phyloP scores from a whole-genome alignment of 2,113 vertebrate species.

The Periophthalmodon schlosseri region DNA sequence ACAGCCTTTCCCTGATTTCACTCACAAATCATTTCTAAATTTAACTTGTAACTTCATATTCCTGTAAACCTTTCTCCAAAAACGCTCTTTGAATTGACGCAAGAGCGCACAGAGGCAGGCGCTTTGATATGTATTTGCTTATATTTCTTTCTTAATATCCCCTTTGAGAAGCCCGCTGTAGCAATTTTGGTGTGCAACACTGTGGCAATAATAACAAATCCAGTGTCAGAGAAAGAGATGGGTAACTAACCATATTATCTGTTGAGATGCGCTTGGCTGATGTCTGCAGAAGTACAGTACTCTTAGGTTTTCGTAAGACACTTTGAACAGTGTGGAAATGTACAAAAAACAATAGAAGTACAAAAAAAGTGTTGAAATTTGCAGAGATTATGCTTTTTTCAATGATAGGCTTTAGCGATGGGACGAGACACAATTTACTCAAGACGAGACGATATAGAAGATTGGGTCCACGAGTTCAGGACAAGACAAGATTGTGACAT shows the following conservation, averaged over 20 bases:
- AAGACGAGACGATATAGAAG: too few species aligned
- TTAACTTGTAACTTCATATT: constrained; percentile 8
- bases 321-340: background rate
- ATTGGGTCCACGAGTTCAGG: too few species aligned
- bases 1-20: background rate
- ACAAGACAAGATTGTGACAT: too few species aligned
- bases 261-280: background rate
- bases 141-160: background rate
- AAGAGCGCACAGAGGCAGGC: background rate
- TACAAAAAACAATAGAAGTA: background rate
- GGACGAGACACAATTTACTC: too few species aligned
- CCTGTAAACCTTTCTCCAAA: background rate
- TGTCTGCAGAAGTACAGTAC: background rate
- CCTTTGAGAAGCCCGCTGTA: background rate
- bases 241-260: constrained; percentile 8
- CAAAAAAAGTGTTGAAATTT: background rate
- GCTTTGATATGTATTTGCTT: constrained; percentile 12
- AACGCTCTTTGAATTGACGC: background rate
- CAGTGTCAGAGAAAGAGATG: background rate
- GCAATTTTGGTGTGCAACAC: constrained; percentile 2
- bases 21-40: constrained; percentile 8
- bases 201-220: constrained; percentile 6
- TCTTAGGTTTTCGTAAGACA: background rate
- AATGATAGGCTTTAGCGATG: too few species aligned
- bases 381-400: too few species aligned